These are phyloP conservation scores for Kryphioiulus occultus DNA, from an alignment of 2,888 invertebrate genomes.

Conservation along the genomic window DNA sequence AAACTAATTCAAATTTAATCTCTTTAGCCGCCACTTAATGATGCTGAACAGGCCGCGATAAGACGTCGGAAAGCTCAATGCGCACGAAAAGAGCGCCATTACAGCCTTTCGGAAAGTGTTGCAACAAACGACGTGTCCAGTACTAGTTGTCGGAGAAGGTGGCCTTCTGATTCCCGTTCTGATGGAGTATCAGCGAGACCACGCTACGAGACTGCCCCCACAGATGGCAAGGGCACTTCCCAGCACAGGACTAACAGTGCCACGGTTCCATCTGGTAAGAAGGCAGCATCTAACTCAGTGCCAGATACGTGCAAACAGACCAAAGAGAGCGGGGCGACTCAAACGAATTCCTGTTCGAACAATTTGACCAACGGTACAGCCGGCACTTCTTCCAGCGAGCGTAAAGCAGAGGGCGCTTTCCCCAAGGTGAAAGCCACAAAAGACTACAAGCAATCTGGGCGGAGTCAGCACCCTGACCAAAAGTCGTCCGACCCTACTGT, in stretches of 20 bases:
- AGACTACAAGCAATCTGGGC: not conserved
- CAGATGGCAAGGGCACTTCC: not conserved
- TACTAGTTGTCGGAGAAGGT: slow-evolving; percentile 8
- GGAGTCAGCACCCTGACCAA: not conserved
- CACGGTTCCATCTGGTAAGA: not conserved
- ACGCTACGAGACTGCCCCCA: not conserved
- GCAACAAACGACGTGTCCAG: not conserved
- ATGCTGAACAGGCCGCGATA: not conserved
- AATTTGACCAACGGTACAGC: not conserved
- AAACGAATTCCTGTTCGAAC: not conserved
- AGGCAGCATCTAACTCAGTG: not conserved
- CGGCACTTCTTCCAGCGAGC: not conserved
- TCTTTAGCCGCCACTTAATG: slow-evolving; percentile 45
- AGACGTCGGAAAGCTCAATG: not conserved
- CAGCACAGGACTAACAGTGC: not conserved
- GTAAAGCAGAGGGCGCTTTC: not conserved
- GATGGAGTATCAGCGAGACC: not conserved
- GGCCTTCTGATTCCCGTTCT: slow-evolving; percentile 47
- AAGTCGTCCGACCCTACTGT: not conserved
- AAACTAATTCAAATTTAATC: not conserved
- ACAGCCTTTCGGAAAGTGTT: slow-evolving; percentile 44
- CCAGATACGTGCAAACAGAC: not conserved
- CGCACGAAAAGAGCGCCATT: not conserved
- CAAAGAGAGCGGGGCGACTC: not conserved
- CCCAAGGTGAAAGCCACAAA: not conserved